Evolutionary conservation across 2,888 invertebrate species (phyloP), one percentile per base, ranked within the genome.

Genomic region (Dimorphilus gyrociliatus): DNA sequence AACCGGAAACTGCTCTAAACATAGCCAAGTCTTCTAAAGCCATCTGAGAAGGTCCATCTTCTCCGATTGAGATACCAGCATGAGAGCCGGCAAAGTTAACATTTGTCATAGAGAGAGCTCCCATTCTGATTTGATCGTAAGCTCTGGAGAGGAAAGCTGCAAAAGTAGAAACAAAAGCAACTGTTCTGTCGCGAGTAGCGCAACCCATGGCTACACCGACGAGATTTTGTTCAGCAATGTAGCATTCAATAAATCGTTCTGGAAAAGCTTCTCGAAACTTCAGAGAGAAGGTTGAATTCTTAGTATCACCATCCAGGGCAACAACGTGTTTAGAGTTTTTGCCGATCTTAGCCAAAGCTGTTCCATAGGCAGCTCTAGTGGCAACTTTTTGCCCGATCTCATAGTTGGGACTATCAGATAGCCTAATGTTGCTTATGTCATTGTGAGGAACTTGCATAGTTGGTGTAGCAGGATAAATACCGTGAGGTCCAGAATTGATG

Each of bases 41-140:
- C 97, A 99, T 97, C 69, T 99, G 97, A 33, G 85, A 85, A 13
- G 97, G 94, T 0, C 94, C 94, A 66, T 94, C 94, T 67, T 92
- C 92, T 19, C 66, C 97, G 65, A 97, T 99, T 52, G 86, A 86
- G 15, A 92, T 80, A 25, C 97, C 97, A 63, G 85, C 88, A 67
- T 97, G 97, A 0, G 94, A 94, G 1, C 92, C 92, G 36, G 71
- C 84, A 62, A 90, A 82, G 67, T 94, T 97, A 14, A 85, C 79
- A 64, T 97, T 92, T 16, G 85, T 81, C 69, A 90, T 90, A 21
- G 92, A 92, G 59, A 99, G 90, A 29, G 94, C 97, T 14, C 86
- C 97, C 94, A 99, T 97, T 40, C 97, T 79, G 57, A 97, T 82
- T 71, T 97, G 94, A 69, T 97, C 94, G 61, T 80, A 90, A 28